These are phyloP conservation scores for Panthera leo DNA, from an alignment of 2,113 vertebrate genomes.

Conservation along the genomic window DNA sequence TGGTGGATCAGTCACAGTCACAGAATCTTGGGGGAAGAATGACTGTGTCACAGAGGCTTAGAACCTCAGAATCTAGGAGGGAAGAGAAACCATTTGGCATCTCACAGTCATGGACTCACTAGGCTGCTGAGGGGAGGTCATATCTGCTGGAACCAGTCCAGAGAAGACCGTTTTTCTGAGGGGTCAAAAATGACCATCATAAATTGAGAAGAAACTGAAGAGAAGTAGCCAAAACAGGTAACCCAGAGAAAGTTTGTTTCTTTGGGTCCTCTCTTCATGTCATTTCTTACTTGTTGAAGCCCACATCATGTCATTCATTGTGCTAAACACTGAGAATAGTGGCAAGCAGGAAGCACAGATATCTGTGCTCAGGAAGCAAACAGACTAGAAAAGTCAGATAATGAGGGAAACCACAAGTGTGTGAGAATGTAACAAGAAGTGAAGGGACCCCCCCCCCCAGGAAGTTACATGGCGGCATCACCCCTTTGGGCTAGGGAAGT, in stretches of 20 bases:
- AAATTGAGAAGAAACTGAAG: conserved; percentile 1
- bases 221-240: conserved; percentile 58
- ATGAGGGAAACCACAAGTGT: background rate
- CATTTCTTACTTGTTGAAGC: background rate
- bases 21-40: background rate
- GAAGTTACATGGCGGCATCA: background rate
- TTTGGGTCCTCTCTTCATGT: background rate
- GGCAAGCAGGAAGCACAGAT: background rate
- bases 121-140: conserved; percentile 40
- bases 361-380: background rate
- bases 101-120: conserved; percentile 49
- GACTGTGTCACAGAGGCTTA: conserved; percentile 44
- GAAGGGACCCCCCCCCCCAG: background rate
- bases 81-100: background rate
- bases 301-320: background rate
- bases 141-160: background rate
- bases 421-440: background rate
- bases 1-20: background rate
- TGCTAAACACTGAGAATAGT: background rate
- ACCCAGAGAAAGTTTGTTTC: background rate
- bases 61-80: background rate
- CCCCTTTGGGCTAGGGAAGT: rapidly evolving
- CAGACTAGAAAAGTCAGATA: background rate
- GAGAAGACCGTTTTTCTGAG: background rate
- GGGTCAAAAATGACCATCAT: background rate